Percentiles rank a stretch among this genome's conserved stretches.
Conservation (phyloP, 2,888 invertebrate species). For the Andricus quercusramuli region DNA sequence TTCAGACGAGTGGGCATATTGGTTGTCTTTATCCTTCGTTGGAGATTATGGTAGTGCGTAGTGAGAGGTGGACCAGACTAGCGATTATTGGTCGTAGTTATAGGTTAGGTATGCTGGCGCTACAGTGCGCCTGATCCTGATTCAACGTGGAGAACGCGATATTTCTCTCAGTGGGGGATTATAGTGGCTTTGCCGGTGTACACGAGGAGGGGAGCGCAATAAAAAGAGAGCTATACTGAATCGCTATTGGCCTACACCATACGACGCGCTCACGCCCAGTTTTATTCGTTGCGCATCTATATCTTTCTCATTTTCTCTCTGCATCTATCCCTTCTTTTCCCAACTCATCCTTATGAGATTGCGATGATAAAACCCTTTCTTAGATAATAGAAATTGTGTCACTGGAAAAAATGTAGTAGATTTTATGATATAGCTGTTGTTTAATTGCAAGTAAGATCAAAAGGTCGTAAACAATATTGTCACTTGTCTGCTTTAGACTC, state of each 20-base stretch:
- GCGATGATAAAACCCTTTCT: neutral
- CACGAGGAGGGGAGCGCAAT: constrained; percentile 57
- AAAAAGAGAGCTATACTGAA: constrained; percentile 63
- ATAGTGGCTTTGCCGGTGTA: constrained; percentile 49
- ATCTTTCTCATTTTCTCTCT: constrained; percentile 19
- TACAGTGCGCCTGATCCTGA: constrained; percentile 63
- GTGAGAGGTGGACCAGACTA: constrained; percentile 3
- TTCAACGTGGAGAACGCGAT: constrained; percentile 54
- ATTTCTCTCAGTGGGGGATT: constrained; percentile 52
- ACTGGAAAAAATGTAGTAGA: too few relatives aligned
- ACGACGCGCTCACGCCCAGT: constrained; percentile 67
- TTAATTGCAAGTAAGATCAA: too few relatives aligned
- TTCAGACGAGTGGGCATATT: constrained; percentile 3
- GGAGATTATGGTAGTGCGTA: neutral
- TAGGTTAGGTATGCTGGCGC: constrained; percentile 43
- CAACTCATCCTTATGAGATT: neutral
- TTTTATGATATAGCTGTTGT: too few relatives aligned
- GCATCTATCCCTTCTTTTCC: neutral
- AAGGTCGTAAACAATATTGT: too few relatives aligned
- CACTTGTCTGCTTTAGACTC: too few relatives aligned
- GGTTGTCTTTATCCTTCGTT: constrained; percentile 12
- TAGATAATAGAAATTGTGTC: too few relatives aligned
- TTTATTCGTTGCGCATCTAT: constrained; percentile 59
- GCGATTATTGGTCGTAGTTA: constrained; percentile 34
- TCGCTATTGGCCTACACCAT: constrained; percentile 66